Conservation (phyloP, 2,113 vertebrate species). For the Macquaria australasica region DNA sequence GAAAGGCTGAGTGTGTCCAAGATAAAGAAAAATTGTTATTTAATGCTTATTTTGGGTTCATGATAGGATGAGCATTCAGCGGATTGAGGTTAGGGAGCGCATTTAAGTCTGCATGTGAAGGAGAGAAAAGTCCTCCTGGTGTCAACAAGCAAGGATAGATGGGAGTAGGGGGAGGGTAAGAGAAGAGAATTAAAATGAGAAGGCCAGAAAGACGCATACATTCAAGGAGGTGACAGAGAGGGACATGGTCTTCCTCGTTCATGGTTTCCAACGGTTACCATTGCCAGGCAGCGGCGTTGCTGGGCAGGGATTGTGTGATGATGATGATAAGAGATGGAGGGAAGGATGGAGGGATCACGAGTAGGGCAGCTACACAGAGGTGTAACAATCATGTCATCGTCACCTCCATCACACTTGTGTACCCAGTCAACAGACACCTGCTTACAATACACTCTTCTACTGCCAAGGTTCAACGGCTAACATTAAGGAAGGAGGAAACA, state of each 20-base stretch:
- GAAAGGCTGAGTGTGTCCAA: background rate
- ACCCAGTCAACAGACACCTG: slow-evolving; percentile 14
- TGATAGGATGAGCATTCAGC: background rate
- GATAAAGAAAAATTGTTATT: background rate
- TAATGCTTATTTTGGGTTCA: background rate
- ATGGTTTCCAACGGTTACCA: slow-evolving; percentile 76
- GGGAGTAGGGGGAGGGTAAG: background rate
- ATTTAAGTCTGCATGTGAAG: background rate
- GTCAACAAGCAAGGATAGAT: background rate
- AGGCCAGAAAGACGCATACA: slow-evolving; percentile 15
- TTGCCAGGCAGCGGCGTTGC: slow-evolving; percentile 73
- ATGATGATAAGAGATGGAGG: slow-evolving; percentile 34
- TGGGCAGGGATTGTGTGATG: slow-evolving; percentile 61
- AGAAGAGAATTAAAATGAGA: slow-evolving; percentile 29
- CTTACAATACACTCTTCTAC: background rate
- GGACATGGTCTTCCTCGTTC: slow-evolving; percentile 40
- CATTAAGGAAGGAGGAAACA: background rate
- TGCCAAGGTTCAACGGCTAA: background rate
- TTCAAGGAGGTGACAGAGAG: slow-evolving; percentile 36
- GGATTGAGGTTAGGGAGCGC: background rate
- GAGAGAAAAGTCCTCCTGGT: background rate
- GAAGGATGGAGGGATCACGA: slow-evolving; percentile 28
- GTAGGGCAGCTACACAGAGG: slow-evolving; percentile 30
- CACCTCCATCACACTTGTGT: slow-evolving; percentile 16
- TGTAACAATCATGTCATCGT: slow-evolving; percentile 24